Evolutionary conservation across 2,888 invertebrate species (phyloP).

Genomic region (Zele albiditarsus): DNA sequence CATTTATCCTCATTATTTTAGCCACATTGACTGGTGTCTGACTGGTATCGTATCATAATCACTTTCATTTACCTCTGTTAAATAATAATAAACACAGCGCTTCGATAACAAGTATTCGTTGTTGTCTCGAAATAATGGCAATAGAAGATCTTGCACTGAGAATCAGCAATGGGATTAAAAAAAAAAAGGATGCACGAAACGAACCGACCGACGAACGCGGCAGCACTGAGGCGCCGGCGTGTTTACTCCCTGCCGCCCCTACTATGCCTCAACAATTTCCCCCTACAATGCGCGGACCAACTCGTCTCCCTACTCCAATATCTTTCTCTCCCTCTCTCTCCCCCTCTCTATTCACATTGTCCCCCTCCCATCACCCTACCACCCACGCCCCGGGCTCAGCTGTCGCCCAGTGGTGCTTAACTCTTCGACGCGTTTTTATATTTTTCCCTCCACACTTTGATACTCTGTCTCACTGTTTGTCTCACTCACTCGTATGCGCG

Average conservation of each 20-base stretch:
- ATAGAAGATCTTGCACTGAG: background rate
- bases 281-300: conserved; percentile 25
- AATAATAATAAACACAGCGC: background rate
- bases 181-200: conserved; percentile 42
- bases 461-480: background rate
- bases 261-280: conserved; percentile 30
- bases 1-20: conserved; percentile 35
- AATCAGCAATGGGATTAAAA: background rate
- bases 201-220: conserved; percentile 59
- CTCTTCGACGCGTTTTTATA: conserved; percentile 33
- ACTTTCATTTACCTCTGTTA: background rate
- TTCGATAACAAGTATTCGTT: conserved; percentile 17
- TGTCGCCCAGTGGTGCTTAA: conserved; percentile 47
- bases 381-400: conserved; percentile 50
- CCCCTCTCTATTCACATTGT: too few species aligned
- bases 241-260: conserved; percentile 60
- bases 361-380: conserved; percentile 34
- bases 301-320: conserved; percentile 1
- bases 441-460: conserved; percentile 11
- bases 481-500: background rate
- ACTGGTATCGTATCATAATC: background rate
- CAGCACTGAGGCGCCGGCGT: conserved; percentile 70
- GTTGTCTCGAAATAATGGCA: background rate
- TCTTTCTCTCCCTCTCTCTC: conserved; percentile 34
- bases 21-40: too few species aligned